Base-by-base conservation (phyloP, 2,888 invertebrate species). In the Coecobrya sp. region DNA sequence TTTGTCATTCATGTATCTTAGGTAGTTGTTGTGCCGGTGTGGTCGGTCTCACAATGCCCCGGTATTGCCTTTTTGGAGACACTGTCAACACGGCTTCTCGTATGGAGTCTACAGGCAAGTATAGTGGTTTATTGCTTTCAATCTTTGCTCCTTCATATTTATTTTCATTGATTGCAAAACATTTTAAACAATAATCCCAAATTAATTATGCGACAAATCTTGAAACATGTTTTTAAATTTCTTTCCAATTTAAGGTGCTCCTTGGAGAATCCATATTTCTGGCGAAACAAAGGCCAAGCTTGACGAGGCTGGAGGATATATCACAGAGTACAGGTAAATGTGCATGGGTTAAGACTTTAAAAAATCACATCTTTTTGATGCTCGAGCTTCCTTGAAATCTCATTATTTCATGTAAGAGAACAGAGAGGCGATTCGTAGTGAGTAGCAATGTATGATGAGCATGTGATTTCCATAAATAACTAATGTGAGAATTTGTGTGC, bases 181-280 rank as follows among this genome's bases (percentile, higher is more conserved):
- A 30, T n/a, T 36, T n/a, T 16, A n/a, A n/a, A n/a, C n/a, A 36
- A 70, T 8, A 36, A 36, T 70, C 36, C 16, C 22, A 10, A n/a
- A n/a, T 13, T n/a, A 70, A 70, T 70, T 36, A 70, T 70, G 36
- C 70, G 36, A n/a, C n/a, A n/a, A 36, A 36, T 70, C n/a, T 10
- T 1, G 2, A n/a, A 70, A 70, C 30, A 19, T 59, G 70, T 27
- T 5, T 65, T 27, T 65, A 25, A 65, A 27, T 65, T 70, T 70
- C n/a, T n/a, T n/a, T n/a, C n/a, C n/a, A n/a, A n/a, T n/a, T 86
- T 11, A 93, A 97, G 98, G 98, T 16, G 97, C 98, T 42, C 98
- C 99, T 2, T 98, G 98, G 97, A 97, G 99, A 94, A 98, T 99
- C 95, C 99, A 99, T 96, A 96, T 98, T 95, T 99, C 98, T 79